Conservation (phyloP, 2,113 vertebrate genomes). For the Lagopus leucura region DNA sequence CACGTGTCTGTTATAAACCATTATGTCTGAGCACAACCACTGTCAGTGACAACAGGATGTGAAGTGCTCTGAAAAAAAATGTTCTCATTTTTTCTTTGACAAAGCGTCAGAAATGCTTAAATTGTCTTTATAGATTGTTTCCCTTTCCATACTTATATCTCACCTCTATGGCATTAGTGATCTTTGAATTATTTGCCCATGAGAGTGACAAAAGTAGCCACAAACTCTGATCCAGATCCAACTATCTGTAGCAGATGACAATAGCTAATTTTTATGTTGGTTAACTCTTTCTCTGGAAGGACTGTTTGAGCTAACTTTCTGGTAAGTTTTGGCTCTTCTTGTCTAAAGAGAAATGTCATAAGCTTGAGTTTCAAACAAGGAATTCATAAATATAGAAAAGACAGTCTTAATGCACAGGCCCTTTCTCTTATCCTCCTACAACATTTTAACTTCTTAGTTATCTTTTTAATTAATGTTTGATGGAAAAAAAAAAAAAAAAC, state of each 20-base stretch:
- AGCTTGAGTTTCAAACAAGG: not conserved
- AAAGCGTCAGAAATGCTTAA: not conserved
- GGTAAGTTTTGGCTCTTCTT: not conserved
- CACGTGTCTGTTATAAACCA: not conserved
- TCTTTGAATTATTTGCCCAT: not conserved
- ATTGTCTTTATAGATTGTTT: not conserved
- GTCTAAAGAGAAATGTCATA: not conserved
- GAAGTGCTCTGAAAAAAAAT: not conserved
- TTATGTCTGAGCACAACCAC: not conserved
- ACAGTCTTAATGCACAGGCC: not conserved
- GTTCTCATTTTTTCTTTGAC: not conserved
- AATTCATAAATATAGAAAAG: not conserved
- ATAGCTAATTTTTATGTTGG: not conserved
- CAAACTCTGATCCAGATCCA: not conserved
- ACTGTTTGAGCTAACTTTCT: not conserved
- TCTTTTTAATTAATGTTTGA: not conserved
- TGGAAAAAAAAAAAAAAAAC: not conserved
- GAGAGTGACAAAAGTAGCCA: not conserved
- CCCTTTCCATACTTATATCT: not conserved
- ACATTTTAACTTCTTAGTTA: not conserved
- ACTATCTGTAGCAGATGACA: not conserved
- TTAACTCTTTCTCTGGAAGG: not conserved
- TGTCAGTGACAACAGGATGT: not conserved
- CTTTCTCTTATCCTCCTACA: not conserved
- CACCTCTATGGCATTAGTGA: not conserved